Evolutionary conservation across 2,113 vertebrate species (phyloP).

Genomic region (Tamias sibiricus): DNA sequence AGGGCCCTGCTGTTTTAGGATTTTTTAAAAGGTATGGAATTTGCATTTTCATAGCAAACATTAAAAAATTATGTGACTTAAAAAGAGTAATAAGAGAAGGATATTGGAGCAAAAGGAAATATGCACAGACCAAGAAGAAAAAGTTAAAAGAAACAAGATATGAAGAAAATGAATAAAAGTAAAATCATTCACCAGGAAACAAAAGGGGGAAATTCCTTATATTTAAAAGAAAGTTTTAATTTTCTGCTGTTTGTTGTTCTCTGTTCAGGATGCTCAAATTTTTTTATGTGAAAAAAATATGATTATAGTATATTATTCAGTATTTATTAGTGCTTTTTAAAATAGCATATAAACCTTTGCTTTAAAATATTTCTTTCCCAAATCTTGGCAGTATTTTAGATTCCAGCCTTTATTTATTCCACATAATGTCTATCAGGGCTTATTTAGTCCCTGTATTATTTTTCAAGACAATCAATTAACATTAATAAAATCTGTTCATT

Average conservation of each 20-base stretch:
- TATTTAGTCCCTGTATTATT: conserved; percentile 11
- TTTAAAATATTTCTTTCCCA: neutral
- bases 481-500: neutral
- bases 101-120: conserved; percentile 1
- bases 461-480: neutral
- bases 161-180: conserved; percentile 13
- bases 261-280: neutral
- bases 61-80: neutral
- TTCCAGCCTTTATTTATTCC: neutral
- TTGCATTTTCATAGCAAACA: conserved; percentile 21
- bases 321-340: neutral
- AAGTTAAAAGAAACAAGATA: neutral
- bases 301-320: neutral
- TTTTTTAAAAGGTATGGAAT: neutral
- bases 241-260: neutral
- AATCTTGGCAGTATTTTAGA: neutral
- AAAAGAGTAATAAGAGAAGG: neutral
- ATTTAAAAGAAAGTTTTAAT: conserved; percentile 5
- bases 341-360: neutral
- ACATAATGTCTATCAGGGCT: neutral
- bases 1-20: too few species aligned
- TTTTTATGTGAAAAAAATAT: conserved; percentile 18
- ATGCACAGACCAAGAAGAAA: neutral
- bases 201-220: neutral
- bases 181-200: neutral